Conservation (phyloP, 2,888 invertebrate genomes). For the Ypsolopha sequella region DNA sequence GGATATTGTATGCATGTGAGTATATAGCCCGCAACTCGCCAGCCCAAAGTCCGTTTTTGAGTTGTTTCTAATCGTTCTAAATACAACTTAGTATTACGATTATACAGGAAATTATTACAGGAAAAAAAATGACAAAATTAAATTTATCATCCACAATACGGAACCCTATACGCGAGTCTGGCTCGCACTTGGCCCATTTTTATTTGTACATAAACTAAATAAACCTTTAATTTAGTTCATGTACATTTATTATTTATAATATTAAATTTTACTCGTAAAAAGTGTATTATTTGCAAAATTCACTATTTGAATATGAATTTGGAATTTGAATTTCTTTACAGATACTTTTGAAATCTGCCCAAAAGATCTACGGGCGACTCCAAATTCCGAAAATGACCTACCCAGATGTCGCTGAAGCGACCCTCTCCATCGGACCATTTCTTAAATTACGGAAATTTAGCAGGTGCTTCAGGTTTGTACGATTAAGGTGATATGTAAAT, state of each 20-base stretch:
- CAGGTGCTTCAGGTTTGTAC: slow-evolving; percentile 25
- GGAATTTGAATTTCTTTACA: slow-evolving; percentile 9
- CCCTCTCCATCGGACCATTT: slow-evolving; percentile 24
- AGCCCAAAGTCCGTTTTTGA: too few species aligned
- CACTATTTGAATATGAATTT: background rate
- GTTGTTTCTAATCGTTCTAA: background rate
- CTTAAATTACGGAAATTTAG: slow-evolving; percentile 14
- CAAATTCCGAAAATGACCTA: slow-evolving; percentile 27
- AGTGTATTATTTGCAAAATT: too few species aligned
- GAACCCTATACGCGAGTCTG: too few species aligned
- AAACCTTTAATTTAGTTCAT: too few species aligned
- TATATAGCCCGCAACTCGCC: slow-evolving; percentile 2
- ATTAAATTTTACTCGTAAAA: too few species aligned
- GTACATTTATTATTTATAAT: too few species aligned
- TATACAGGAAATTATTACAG: too few species aligned
- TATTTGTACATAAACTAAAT: too few species aligned
- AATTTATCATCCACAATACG: too few species aligned
- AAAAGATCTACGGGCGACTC: slow-evolving; percentile 30
- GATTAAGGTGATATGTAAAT: too few species aligned
- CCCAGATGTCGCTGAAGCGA: slow-evolving; percentile 34
- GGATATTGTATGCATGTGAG: slow-evolving; percentile 35
- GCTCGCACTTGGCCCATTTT: too few species aligned
- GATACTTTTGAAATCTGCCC: slow-evolving; percentile 32
- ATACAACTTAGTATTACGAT: slow-evolving; percentile 9
- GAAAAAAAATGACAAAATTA: too few species aligned